Evolutionary conservation across 2,888 invertebrate genomes (phyloP).

Genomic region (Ichneumon xanthorius): DNA sequence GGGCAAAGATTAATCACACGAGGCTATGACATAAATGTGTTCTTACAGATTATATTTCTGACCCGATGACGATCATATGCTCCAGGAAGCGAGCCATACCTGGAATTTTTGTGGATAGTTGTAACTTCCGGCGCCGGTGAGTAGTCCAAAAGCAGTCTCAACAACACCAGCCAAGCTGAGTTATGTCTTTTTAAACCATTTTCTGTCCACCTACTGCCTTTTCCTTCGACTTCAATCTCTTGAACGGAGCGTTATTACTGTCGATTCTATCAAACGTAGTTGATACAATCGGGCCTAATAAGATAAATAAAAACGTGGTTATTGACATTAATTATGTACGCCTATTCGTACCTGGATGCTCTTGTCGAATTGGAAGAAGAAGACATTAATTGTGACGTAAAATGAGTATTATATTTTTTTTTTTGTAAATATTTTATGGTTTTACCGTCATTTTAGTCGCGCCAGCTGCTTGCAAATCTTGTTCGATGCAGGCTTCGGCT

Average conservation of each 20-base stretch:
- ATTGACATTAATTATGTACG: no score
- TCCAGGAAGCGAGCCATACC: constrained; percentile 94
- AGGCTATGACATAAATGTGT: constrained; percentile 71
- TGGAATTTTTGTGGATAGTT: constrained; percentile 91
- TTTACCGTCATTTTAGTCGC: neutral
- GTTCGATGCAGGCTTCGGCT: neutral
- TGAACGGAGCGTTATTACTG: constrained; percentile 50
- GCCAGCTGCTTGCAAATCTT: neutral
- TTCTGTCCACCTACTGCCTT: constrained; percentile 76
- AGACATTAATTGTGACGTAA: no score
- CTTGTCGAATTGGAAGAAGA: no score
- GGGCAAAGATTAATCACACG: neutral
- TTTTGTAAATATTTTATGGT: neutral
- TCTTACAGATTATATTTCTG: constrained; percentile 93
- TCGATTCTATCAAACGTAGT: neutral
- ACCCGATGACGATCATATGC: constrained; percentile 98
- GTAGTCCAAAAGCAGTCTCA: constrained; percentile 90
- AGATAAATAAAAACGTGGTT: no score
- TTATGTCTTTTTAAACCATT: neutral
- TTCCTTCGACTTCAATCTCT: constrained; percentile 71
- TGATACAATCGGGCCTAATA: neutral
- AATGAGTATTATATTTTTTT: no score
- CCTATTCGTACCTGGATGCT: no score
- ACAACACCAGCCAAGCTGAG: constrained; percentile 61
- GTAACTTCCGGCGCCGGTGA: constrained; percentile 91